Base-by-base conservation (phyloP, 2,888 invertebrate genomes). In the Oscheius sp. region DNA sequence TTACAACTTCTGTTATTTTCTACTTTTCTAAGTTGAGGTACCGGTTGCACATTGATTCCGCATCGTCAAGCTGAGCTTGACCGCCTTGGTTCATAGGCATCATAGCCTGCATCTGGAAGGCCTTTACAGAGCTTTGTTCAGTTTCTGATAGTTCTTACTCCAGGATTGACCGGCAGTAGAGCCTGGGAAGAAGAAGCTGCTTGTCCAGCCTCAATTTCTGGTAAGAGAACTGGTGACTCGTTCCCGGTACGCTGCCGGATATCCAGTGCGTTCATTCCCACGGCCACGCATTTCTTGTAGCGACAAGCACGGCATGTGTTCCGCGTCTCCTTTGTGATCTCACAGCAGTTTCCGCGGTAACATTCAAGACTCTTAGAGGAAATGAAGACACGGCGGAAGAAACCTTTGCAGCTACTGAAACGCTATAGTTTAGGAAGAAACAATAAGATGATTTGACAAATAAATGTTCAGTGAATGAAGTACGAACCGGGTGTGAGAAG, bases 391-490 rank as follows among this genome's bases (percentile, higher is more conserved):
- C 81, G 79, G 35, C 81, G 79, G 68, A 81, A 81, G 59, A 81
- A 81, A 13, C 79, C 81, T 51, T 81, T 81, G 57, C 81, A 81
- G 33, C 79, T 79, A 47, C 81, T 81, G 75, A 13, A 78, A 78
- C 72, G 1, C 10, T 13, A 62, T 33, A 33, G 29, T 11, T 33
- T 62, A n/a, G 11, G 1, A 29, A 10, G 33, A n/a, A 33, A 5
- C 21, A 21, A 21, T 21, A 21, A 21, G 21, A 21, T 0, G 21
- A 21, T 21, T 21, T 21, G 21, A 11, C 13, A 62, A 35, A 37
- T 21, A 21, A 35, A 62, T 21, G 11, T 42, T 62, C n/a, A 10
- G 9, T 62, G 9, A 13, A 57, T 11, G 13, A 57, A 7, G 57
- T 21, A 57, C 29, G 13, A 50, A 50, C 50, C 21, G 21, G 21